phyloP scores from a whole-genome alignment of 1,140 invertebrate genomes.

The Lysiphlebus fabarum region DNA sequence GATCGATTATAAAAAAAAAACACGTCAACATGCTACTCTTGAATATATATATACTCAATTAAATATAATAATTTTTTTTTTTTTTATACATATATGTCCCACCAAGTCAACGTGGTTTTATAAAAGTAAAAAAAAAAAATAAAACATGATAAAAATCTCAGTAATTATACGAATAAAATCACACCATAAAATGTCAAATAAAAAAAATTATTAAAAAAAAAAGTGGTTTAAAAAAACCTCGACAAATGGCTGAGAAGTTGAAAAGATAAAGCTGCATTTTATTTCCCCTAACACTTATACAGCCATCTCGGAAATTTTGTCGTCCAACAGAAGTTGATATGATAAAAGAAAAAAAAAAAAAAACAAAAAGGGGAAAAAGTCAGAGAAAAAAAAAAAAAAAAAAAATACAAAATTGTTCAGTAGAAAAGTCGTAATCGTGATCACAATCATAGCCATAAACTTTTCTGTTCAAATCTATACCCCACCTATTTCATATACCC shows the following conservation, averaged over 20 bases:
- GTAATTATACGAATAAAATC: too few relatives aligned
- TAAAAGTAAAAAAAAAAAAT: too few relatives aligned
- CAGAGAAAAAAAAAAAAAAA: neutral
- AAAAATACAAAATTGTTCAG: neutral
- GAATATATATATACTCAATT: too few relatives aligned
- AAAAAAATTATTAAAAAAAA: neutral
- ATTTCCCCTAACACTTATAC: neutral
- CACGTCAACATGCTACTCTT: too few relatives aligned
- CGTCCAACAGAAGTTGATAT: too few relatives aligned
- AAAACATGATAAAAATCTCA: too few relatives aligned
- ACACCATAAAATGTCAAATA: too few relatives aligned
- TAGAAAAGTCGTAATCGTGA: neutral
- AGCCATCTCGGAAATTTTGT: neutral
- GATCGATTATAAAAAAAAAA: too few relatives aligned
- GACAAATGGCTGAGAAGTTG: conserved; percentile 1
- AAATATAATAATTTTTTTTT: too few relatives aligned
- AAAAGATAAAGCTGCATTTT: conserved; percentile 1
- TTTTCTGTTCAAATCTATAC: neutral
- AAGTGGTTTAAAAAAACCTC: neutral
- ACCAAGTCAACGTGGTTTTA: too few relatives aligned
- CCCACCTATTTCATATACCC: neutral
- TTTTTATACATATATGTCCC: too few relatives aligned
- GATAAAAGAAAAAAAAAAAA: too few relatives aligned
- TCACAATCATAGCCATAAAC: conserved; percentile 11
- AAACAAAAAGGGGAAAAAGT: neutral